phyloP scores from a whole-genome alignment of 2,113 vertebrate species.

The Alectura lathami region DNA sequence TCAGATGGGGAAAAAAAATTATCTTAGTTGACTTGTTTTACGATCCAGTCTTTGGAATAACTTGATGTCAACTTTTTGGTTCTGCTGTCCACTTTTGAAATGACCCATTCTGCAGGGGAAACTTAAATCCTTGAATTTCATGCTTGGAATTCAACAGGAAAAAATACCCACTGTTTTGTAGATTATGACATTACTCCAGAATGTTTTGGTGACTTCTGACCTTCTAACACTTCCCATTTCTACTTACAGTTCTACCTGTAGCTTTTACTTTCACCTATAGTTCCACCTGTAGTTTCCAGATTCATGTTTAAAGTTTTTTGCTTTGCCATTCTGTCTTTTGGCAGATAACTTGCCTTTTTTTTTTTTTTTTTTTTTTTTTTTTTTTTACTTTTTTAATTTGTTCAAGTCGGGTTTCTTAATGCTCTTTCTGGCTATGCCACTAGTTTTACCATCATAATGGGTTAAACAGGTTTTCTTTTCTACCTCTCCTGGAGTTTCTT shows the following conservation, averaged over 20 bases:
- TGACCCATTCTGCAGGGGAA: slow-evolving; percentile 14
- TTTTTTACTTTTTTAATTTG: too few species aligned
- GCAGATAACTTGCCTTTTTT: background rate
- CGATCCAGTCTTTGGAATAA: background rate
- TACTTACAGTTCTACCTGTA: background rate
- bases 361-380: background rate
- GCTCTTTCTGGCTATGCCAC: background rate
- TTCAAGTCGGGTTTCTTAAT: too few species aligned
- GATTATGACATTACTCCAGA: background rate
- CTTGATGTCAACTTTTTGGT: background rate
- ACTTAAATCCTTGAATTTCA: background rate
- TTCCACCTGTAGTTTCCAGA: background rate
- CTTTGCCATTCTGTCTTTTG: background rate
- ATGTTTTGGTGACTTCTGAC: background rate
- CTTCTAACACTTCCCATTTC: background rate
- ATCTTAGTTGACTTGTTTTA: background rate
- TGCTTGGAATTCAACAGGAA: background rate
- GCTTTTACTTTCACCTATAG: background rate
- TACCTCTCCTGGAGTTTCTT: background rate
- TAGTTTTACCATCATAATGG: background rate
- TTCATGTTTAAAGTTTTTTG: background rate
- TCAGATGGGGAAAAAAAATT: background rate
- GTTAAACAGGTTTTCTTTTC: background rate
- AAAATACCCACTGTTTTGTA: background rate
- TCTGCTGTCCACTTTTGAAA: slow-evolving; percentile 21